Conservation (phyloP, 2,797 vertebrate species). For the Anguilla megastoma region DNA sequence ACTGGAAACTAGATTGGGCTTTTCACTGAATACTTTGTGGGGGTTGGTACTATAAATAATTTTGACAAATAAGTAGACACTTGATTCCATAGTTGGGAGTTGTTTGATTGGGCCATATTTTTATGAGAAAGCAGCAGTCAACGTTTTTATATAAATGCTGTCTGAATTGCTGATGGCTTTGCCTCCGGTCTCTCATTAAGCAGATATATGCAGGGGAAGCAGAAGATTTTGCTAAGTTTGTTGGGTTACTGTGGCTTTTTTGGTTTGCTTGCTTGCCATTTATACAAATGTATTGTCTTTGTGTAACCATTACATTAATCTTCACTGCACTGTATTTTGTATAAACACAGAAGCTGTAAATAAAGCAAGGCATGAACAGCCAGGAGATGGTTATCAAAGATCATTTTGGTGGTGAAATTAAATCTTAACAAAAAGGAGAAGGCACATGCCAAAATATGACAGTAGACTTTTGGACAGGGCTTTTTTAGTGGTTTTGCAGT, state of each 20-base stretch:
- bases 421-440: not conserved
- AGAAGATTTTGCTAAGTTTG: not conserved
- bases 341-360: not conserved
- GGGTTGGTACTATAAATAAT: not conserved
- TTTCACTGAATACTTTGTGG: not conserved
- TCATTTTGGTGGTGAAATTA: not conserved
- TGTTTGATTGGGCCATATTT: not conserved
- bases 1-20: too few relatives aligned
- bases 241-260: not conserved
- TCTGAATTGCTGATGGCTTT: not conserved
- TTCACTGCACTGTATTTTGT: not conserved
- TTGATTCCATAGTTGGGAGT: not conserved
- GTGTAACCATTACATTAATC: not conserved
- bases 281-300: not conserved
- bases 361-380: constrained; percentile 14
- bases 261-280: not conserved
- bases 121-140: not conserved
- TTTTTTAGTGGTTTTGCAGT: not conserved
- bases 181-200: not conserved
- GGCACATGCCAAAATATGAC: not conserved
- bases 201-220: not conserved
- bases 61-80: not conserved
- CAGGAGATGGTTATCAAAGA: not conserved
- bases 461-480: not conserved
- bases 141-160: not conserved